Conservation (phyloP, 2,888 invertebrate species). For the Drosophila aldrichi region DNA sequence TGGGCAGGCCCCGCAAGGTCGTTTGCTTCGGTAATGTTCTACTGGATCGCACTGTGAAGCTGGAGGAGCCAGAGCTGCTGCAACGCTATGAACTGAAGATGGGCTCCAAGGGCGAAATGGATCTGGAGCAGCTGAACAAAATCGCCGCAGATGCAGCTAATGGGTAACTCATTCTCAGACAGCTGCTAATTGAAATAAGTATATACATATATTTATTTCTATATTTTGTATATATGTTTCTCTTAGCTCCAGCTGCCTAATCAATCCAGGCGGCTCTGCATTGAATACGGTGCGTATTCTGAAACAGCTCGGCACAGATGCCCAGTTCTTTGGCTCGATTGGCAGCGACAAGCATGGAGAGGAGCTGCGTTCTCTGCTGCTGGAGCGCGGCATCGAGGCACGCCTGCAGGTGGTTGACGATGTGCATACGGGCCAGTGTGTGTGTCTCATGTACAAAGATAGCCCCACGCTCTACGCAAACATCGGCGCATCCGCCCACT, state of each 20-base stretch:
- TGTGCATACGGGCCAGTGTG: slow-evolving; percentile 86
- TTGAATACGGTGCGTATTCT: slow-evolving; percentile 86
- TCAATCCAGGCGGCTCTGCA: slow-evolving; percentile 85
- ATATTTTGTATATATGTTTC: not conserved
- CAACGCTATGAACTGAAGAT: slow-evolving; percentile 71
- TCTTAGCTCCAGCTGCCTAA: slow-evolving; percentile 46
- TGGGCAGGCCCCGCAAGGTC: slow-evolving; percentile 77
- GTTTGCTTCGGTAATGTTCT: slow-evolving; percentile 84
- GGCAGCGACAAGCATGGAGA: slow-evolving; percentile 86
- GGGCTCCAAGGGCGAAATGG: slow-evolving; percentile 82
- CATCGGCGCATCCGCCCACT: slow-evolving; percentile 86
- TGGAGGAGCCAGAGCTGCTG: slow-evolving; percentile 77
- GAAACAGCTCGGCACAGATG: slow-evolving; percentile 83
- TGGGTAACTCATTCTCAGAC: slow-evolving; percentile 51
- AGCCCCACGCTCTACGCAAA: slow-evolving; percentile 86
- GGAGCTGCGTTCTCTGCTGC: slow-evolving; percentile 83
- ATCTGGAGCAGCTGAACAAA: slow-evolving; percentile 70
- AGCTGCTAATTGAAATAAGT: slow-evolving; percentile 24
- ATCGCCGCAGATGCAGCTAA: slow-evolving; percentile 69
- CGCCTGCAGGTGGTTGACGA: slow-evolving; percentile 82
- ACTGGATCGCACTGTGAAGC: slow-evolving; percentile 79
- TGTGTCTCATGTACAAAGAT: slow-evolving; percentile 86
- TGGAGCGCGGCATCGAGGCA: slow-evolving; percentile 84
- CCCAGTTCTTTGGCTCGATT: slow-evolving; percentile 86
- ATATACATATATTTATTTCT: not conserved